Conservation (phyloP, 2,113 vertebrate species). For the Falco punctatus region DNA sequence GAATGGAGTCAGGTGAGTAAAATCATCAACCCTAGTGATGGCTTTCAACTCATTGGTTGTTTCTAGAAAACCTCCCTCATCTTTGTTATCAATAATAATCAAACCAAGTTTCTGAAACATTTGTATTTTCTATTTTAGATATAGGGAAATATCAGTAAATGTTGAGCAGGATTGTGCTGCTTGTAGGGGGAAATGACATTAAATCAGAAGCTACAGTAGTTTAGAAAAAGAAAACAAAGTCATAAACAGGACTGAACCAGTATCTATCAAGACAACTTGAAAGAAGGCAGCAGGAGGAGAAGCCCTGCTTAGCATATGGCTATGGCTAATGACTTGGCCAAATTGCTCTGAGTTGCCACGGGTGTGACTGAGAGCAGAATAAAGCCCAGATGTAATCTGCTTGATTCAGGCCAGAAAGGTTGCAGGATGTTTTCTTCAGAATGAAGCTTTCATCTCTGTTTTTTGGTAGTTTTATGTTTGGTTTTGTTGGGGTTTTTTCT, state of each 20-base stretch:
- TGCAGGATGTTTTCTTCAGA: not conserved
- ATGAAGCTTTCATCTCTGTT: slow-evolving; percentile 37
- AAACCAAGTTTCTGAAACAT: not conserved
- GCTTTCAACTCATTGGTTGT: not conserved
- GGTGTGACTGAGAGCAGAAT: not conserved
- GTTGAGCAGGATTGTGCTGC: not conserved
- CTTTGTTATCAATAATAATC: not conserved
- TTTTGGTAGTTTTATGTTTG: not conserved
- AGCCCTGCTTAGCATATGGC: not conserved
- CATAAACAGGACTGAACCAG: not conserved
- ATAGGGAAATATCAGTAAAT: not conserved
- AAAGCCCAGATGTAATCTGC: not conserved
- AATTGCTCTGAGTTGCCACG: not conserved
- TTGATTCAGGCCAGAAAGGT: not conserved
- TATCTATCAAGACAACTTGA: not conserved
- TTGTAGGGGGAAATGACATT: not conserved
- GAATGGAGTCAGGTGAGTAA: not conserved
- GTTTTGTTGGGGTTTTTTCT: not conserved
- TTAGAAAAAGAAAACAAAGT: not conserved
- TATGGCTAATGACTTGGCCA: not conserved
- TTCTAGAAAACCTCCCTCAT: not conserved
- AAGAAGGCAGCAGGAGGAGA: not conserved
- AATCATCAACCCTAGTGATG: not conserved
- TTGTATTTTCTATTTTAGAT: not conserved
- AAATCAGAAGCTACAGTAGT: not conserved